Percentiles rank a stretch among this genome's conserved stretches.
phyloP scores from a whole-genome alignment of 1,140 invertebrate species.

The Caenorhabditis inopinata region DNA sequence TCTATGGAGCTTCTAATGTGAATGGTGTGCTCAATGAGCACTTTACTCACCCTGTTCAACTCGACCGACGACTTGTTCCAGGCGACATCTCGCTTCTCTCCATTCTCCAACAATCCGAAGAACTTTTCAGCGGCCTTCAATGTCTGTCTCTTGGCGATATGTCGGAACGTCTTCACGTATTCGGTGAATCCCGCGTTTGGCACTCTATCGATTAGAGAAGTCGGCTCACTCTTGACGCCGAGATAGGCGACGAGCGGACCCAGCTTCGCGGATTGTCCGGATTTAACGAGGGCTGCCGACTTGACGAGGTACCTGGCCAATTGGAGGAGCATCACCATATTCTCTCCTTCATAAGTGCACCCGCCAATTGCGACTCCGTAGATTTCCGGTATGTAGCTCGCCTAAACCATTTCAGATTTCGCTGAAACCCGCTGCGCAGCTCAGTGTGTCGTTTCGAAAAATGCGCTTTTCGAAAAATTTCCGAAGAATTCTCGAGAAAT shows the following conservation, averaged over 20 bases:
- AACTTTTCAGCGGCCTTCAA: conserved; percentile 63
- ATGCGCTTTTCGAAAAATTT: no score
- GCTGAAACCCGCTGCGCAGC: no score
- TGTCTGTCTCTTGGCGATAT: conserved; percentile 33
- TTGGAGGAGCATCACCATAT: conserved; percentile 84
- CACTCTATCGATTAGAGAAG: conserved; percentile 36
- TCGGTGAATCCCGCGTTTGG: conserved; percentile 26
- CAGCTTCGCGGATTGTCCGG: not conserved
- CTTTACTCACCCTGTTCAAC: conserved; percentile 55
- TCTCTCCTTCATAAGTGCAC: conserved; percentile 90
- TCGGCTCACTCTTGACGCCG: not conserved
- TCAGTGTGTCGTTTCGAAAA: no score
- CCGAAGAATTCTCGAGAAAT: no score
- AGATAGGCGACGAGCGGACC: not conserved
- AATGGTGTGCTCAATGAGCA: conserved; percentile 39
- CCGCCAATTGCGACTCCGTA: conserved; percentile 80
- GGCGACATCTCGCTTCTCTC: conserved; percentile 51
- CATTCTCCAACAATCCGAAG: conserved; percentile 55
- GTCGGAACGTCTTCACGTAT: conserved; percentile 48
- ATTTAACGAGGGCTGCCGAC: conserved; percentile 60
- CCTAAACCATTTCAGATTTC: conserved; percentile 75
- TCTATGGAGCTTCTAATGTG: no score
- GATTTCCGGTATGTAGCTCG: conserved; percentile 79
- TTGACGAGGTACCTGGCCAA: conserved; percentile 74
- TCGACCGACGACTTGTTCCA: conserved; percentile 62